A percentile compares a stretch with the other conserved stretches of the same genome.
Evolutionary conservation across 2,888 invertebrate species (phyloP).

Genomic region (Alsophila aescularia): DNA sequence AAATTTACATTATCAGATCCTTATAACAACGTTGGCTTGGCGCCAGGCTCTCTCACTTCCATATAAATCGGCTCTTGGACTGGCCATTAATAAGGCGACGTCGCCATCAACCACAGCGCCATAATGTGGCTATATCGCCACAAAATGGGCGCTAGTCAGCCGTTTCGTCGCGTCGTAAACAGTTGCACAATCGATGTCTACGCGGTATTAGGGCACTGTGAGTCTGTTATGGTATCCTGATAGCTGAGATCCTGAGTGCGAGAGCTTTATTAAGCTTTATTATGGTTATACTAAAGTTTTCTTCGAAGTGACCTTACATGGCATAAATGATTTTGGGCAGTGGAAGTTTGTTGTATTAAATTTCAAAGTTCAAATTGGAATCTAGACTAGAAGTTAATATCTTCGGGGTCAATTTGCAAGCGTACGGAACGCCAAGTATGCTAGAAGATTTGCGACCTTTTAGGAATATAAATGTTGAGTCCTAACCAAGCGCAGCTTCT

Average conservation of each 20-base stretch:
- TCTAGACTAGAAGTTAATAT: too few relatives aligned
- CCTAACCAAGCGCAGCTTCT: too few relatives aligned
- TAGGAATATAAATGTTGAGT: too few relatives aligned
- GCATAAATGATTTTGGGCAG: too few relatives aligned
- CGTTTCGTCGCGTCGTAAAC: constrained; percentile 32
- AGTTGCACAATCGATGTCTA: constrained; percentile 35
- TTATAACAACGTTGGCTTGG: constrained; percentile 17
- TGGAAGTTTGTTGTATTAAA: too few relatives aligned
- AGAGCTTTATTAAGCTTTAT: not conserved
- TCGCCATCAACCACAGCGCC: constrained; percentile 12
- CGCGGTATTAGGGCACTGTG: constrained; percentile 28
- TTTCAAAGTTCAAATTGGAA: too few relatives aligned
- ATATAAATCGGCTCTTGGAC: constrained; percentile 35
- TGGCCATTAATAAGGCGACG: constrained; percentile 16
- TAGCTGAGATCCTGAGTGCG: not conserved
- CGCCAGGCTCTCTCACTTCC: constrained; percentile 36
- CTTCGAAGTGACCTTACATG: too few relatives aligned
- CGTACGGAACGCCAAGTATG: too few relatives aligned
- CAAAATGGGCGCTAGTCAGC: constrained; percentile 24
- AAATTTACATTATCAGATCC: not conserved
- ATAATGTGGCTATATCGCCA: constrained; percentile 20
- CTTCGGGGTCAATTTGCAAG: too few relatives aligned
- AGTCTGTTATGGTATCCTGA: constrained; percentile 37
- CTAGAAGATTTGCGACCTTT: too few relatives aligned
- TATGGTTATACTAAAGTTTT: too few relatives aligned